Base-by-base conservation (phyloP, 2,113 vertebrate genomes). In the Ceyx melanurus region DNA sequence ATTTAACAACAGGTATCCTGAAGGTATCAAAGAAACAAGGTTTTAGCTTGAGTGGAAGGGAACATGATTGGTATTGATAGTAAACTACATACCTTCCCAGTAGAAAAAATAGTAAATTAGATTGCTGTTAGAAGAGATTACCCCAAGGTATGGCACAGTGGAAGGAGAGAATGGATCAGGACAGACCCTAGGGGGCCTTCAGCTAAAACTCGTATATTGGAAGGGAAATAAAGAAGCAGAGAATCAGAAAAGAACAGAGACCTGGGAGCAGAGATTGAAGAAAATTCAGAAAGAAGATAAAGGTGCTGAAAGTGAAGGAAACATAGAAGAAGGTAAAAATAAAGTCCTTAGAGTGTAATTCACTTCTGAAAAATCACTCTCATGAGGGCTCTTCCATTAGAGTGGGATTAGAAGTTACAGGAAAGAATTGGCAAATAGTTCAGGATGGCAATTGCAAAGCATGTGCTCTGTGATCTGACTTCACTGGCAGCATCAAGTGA, bases 61-160 rank as follows among this genome's bases (percentile, higher is more conserved):
- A 94, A 70, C 23, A 56, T 60, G 73, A 83, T 73, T 92, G 86
- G 14, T 89, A 95, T 72, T 94, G 94, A 93, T 72, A 88, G 76
- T 33, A 89, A 95, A 90, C 89, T 72, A 72, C 89, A 86, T 2
- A 15, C 19, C 31, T 90, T 87, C 71, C 58, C 37, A 76, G 74
- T 18, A 91, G 62, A 56, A 86, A 92, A 87, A 75, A 51, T 12
- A 43, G 58, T 72, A 87, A 74, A 91, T 73, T 85, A 90, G 57
- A 87, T 89, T 79, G 62, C 74, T 94, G 66, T 72, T 93, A 57
- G 70, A 73, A 79, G 66, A 82, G 50, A 91, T 91, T 87, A 91
- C 70, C 40, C 45, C 2, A 8, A 90, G 67, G 46, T 85, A 43
- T 29, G 58, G n/a, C 42, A 54, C 6, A 43, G 21, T 37, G 19